Percentiles rank a stretch among this genome's conserved stretches.
Evolutionary conservation across 2,888 invertebrate genomes (phyloP).

Genomic region (Priocnemis perturbator): DNA sequence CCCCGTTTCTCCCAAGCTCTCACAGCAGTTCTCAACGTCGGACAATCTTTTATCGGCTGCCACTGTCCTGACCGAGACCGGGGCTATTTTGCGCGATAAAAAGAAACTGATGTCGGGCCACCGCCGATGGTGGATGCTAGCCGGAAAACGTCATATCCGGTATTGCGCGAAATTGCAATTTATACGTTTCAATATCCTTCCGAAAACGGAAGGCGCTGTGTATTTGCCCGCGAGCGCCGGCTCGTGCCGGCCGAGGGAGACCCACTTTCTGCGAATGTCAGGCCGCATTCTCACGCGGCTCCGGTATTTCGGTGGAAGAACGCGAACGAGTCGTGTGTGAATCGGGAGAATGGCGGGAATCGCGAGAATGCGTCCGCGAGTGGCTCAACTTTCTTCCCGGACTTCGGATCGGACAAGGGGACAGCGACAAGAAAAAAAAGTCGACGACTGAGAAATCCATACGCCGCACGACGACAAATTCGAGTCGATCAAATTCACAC

Average conservation of each 20-base stretch:
- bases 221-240: slow-evolving; percentile 1
- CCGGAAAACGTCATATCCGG: slow-evolving; percentile 10
- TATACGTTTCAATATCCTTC: slow-evolving; percentile 3
- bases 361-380: too few relatives aligned
- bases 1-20: background rate
- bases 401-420: too few relatives aligned
- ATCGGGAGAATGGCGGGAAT: too few relatives aligned
- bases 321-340: too few relatives aligned
- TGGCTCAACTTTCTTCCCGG: too few relatives aligned
- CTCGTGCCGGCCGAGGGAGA: background rate
- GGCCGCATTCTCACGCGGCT: too few relatives aligned
- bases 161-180: slow-evolving; percentile 20
- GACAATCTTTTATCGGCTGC: slow-evolving; percentile 19
- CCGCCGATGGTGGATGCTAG: background rate
- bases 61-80: slow-evolving; percentile 6
- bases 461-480: too few relatives aligned
- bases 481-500: too few relatives aligned
- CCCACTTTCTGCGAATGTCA: too few relatives aligned
- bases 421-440: too few relatives aligned
- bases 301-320: too few relatives aligned
- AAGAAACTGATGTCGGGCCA: background rate
- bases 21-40: slow-evolving; percentile 17
- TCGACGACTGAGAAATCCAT: too few relatives aligned
- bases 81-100: slow-evolving; percentile 20
- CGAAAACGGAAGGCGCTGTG: background rate